Base-by-base conservation (phyloP, 35 echinoderm and acorn worm species). In the Anneissia japonica region DNA sequence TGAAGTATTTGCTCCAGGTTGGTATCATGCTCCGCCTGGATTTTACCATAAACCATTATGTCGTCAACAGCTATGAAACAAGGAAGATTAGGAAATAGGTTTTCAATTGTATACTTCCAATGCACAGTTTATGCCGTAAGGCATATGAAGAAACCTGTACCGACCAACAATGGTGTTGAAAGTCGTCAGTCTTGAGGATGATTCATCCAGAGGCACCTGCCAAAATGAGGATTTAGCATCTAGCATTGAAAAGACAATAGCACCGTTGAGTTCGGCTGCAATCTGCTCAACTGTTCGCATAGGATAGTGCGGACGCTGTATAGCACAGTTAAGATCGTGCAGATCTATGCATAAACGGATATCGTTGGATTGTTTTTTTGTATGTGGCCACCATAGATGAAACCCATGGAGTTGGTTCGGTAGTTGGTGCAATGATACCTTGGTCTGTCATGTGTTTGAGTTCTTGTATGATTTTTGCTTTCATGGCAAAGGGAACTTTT, bases 361-460 rank as follows among this genome's bases (percentile, higher is more conserved):
- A 39, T 86, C 84, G 35, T 81, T 37, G 29, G 35, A 46, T 26
- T 14, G 51, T 81, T 91, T 91, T 91, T 41, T 81, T 86, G 19
- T 74, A 77, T 38, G 90, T 75, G 32, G 83, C 84, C 30, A 91
- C 84, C 84, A 91, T 91, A 32, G 90, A 87, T 3, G 90, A 86
- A 35, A 91, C 84, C 77, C 84, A 86, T 33, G 86, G 84, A 30
- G 90, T 87, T 26, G 90, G 80, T 37, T 87, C 79, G 0, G 10
- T 37, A 37, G 73, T 32, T 39, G 82, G 79, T 13, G 75, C 23
- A 28, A 90, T 90, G 0, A 90, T 75, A 21, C 80, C 81, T 39
- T 39, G 13, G 36, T 33, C 37, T 23, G 31, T 30, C 89, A 90
- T 91, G 11, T 51, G 30, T 13, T 73, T 39, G 5, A 91, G 79